A percentile compares a stretch with the other conserved stretches of the same genome.
Evolutionary conservation across 2,113 vertebrate species (phyloP).

Genomic region (Stigmatopora argus): DNA sequence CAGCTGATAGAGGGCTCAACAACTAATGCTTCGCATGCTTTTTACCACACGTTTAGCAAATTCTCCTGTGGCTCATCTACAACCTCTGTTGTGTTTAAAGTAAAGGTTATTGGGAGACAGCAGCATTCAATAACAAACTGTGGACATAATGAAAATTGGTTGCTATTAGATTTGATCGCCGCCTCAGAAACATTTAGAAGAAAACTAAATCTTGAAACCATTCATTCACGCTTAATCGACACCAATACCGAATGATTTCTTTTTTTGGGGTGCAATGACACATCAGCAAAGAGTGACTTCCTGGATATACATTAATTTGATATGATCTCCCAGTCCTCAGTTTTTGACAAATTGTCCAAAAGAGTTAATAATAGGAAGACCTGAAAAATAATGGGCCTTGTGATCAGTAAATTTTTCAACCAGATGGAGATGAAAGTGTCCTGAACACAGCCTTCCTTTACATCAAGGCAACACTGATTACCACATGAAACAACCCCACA

Average conservation of each 20-base stretch:
- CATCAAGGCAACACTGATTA: neutral
- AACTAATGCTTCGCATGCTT: slow-evolving; percentile 33
- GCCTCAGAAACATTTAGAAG: neutral
- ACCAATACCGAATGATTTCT: neutral
- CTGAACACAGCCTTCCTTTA: neutral
- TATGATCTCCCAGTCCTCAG: too few relatives aligned
- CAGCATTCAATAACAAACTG: neutral
- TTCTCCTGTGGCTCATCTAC: slow-evolving; percentile 53
- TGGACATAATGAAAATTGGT: neutral
- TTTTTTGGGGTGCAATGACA: neutral
- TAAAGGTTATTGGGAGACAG: slow-evolving; percentile 57
- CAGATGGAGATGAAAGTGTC: neutral
- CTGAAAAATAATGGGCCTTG: neutral
- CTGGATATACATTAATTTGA: too few relatives aligned
- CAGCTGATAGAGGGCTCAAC: slow-evolving; percentile 39
- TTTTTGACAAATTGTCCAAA: too few relatives aligned
- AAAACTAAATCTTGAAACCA: neutral
- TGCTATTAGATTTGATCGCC: neutral
- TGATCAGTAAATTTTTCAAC: neutral
- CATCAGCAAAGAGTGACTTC: too few relatives aligned
- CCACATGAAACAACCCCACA: neutral
- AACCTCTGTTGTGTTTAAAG: slow-evolving; percentile 59
- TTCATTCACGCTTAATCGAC: neutral
- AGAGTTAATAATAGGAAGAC: neutral
- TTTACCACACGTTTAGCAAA: slow-evolving; percentile 63